Percentiles rank a stretch among this genome's conserved stretches.
Evolutionary conservation across 2,113 vertebrate species (phyloP).

Genomic region (Sminthopsis crassicaudata): DNA sequence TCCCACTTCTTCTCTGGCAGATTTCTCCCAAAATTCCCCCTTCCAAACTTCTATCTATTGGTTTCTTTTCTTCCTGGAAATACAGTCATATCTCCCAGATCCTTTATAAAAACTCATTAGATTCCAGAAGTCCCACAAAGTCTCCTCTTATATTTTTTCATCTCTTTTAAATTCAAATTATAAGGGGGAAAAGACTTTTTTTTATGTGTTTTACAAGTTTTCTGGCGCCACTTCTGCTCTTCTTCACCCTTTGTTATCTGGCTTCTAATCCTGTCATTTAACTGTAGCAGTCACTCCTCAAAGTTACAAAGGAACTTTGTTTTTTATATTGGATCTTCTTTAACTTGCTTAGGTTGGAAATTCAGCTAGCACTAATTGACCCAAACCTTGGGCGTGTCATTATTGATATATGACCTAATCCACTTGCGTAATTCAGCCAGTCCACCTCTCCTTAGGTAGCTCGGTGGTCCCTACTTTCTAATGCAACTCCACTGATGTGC

Average conservation of each 20-base stretch:
- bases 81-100: background rate
- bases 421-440: too few species aligned
- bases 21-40: background rate
- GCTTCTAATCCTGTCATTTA: background rate
- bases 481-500: too few species aligned
- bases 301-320: background rate
- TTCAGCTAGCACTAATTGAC: too few species aligned
- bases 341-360: too few species aligned
- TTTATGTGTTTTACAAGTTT: background rate
- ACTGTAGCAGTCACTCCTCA: background rate
- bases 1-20: background rate
- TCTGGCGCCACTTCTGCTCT: background rate
- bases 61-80: background rate
- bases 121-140: background rate
- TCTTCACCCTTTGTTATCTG: background rate
- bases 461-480: too few species aligned
- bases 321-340: too few species aligned
- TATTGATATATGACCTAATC: too few species aligned
- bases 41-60: background rate
- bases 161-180: background rate
- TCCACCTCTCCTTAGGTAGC: too few species aligned
- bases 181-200: background rate
- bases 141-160: background rate
- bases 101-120: background rate
- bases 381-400: too few species aligned